Evolutionary conservation across 1,140 invertebrate genomes (phyloP).

Genomic region (Rhyacophila brunnea): DNA sequence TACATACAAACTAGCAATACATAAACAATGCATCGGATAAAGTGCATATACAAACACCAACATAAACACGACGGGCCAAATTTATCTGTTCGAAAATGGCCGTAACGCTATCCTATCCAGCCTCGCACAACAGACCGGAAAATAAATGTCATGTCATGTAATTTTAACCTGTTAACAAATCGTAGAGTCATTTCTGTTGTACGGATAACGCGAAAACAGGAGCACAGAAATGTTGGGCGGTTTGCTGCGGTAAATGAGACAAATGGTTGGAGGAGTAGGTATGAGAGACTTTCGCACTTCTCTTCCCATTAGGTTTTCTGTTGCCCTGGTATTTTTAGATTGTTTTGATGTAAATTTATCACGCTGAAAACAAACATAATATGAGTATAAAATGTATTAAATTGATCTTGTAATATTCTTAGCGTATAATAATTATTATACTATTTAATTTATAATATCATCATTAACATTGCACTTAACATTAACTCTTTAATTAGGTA

Average conservation of each 20-base stretch:
- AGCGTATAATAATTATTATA: too few relatives aligned
- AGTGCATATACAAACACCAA: too few relatives aligned
- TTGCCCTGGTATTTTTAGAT: slow-evolving; percentile 37
- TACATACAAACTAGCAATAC: neutral
- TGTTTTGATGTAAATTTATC: slow-evolving; percentile 34
- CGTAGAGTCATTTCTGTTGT: slow-evolving; percentile 36
- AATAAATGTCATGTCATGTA: slow-evolving; percentile 39
- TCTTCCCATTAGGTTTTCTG: too few relatives aligned
- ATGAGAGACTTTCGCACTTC: too few relatives aligned
- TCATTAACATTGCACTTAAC: too few relatives aligned
- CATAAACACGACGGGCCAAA: too few relatives aligned
- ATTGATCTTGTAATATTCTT: too few relatives aligned
- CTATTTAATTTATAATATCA: too few relatives aligned
- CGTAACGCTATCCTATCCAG: neutral
- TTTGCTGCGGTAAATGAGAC: slow-evolving; percentile 32
- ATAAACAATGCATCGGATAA: neutral
- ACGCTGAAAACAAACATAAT: too few relatives aligned
- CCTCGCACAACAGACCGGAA: neutral
- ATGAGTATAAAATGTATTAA: too few relatives aligned
- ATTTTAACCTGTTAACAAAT: slow-evolving; percentile 51
- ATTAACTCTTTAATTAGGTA: too few relatives aligned
- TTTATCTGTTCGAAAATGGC: neutral
- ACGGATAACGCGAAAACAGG: neutral
- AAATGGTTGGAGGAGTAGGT: slow-evolving; percentile 22
- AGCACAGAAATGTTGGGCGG: slow-evolving; percentile 1